Evolutionary conservation across 2,888 invertebrate species (phyloP).

Genomic region (Mechanitis messenoides): DNA sequence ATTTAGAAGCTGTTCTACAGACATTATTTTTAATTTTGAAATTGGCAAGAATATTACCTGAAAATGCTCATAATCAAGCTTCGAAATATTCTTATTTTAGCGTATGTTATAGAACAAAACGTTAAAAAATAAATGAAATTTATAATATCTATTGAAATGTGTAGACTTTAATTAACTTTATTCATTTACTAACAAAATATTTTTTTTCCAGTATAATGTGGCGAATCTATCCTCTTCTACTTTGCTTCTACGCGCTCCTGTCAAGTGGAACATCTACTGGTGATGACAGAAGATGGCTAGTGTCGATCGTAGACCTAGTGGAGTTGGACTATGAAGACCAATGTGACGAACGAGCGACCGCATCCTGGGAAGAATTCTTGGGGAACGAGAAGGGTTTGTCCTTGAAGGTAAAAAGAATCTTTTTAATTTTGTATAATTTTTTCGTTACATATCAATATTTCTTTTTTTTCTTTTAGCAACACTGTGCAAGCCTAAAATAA

Average conservation of each 20-base stretch:
- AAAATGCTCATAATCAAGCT: no score
- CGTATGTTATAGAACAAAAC: no score
- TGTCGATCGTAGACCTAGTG: slow-evolving; percentile 60
- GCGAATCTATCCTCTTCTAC: slow-evolving; percentile 44
- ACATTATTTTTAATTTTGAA: no score
- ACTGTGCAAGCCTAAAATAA: no score
- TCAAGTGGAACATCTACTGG: slow-evolving; percentile 57
- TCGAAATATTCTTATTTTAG: no score
- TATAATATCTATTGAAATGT: neutral
- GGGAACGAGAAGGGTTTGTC: slow-evolving; percentile 52
- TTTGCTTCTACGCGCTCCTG: slow-evolving; percentile 52
- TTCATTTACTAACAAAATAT: neutral
- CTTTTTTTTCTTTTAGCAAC: no score
- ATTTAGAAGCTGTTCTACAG: no score
- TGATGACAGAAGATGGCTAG: slow-evolving; percentile 57
- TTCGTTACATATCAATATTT: neutral
- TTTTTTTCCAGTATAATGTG: slow-evolving; percentile 54
- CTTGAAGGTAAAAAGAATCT: slow-evolving; percentile 43
- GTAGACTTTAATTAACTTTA: no score
- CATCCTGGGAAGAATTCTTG: slow-evolving; percentile 61
- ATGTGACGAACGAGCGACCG: slow-evolving; percentile 58
- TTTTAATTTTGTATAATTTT: neutral
- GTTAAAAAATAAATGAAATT: neutral
- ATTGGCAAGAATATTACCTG: no score
- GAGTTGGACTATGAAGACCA: slow-evolving; percentile 70